phyloP scores from a whole-genome alignment of 2,113 vertebrate genomes.

The Notechis scutatus region DNA sequence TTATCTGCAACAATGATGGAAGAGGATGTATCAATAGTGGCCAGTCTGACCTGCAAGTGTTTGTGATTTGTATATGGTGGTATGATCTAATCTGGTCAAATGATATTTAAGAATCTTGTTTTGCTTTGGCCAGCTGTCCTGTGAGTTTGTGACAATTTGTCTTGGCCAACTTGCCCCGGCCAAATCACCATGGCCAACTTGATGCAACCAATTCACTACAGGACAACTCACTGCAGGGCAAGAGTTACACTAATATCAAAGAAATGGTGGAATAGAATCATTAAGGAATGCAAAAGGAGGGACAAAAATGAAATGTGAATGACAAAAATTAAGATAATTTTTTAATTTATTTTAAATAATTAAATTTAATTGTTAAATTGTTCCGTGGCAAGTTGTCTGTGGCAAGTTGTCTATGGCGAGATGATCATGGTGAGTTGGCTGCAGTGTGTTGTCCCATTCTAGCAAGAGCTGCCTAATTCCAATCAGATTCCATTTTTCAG shows the following conservation, averaged over 20 bases:
- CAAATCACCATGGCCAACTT: background rate
- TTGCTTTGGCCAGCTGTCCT: background rate
- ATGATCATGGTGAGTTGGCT: background rate
- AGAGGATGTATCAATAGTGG: background rate
- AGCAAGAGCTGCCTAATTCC: background rate
- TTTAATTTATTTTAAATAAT: background rate
- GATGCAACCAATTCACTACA: background rate
- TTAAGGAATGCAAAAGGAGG: background rate
- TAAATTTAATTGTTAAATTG: background rate
- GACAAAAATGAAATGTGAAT: background rate
- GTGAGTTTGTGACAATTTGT: background rate
- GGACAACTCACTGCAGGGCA: background rate
- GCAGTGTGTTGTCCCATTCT: background rate
- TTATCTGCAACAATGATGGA: background rate
- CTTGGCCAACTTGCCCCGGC: background rate
- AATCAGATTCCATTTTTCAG: background rate
- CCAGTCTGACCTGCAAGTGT: background rate
- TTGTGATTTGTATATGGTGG: background rate
- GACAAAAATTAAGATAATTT: background rate
- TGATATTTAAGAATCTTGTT: background rate
- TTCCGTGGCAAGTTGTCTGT: background rate
- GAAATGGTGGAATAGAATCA: background rate
- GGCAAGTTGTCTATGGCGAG: too few species aligned
- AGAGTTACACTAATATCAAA: background rate
- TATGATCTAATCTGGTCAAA: background rate